Evolutionary conservation across 2,888 invertebrate species (phyloP), one percentile per base, ranked within the genome.

Genomic region (Ichneumon xanthorius): DNA sequence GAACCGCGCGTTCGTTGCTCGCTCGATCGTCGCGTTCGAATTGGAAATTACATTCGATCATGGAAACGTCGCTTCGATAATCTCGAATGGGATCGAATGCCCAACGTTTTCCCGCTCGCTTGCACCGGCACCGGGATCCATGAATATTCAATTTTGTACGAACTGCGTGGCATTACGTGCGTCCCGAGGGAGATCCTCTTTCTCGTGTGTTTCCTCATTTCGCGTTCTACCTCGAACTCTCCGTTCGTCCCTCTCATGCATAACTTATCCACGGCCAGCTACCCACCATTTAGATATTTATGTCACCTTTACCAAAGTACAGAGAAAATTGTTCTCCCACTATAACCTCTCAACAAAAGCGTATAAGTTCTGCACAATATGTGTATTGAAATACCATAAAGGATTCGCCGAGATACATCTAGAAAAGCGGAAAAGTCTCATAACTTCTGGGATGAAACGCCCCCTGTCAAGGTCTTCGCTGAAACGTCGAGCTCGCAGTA

Each of bases 21-120:
- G 45, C 70, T 45, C 58, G 72, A 26, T 63, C 72, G 65, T 50
- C 37, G 22, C 37, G 33, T 48, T 79, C 14, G 63, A 80, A 65
- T 75, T 79, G 70, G 63, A 75, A 80, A 83, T 73, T 68, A 70
- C 48, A 53, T 48, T 68, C 55, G 61, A 61, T 83, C 63, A 70
- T 30, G 40, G 50, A 80, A 75, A 48, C 48, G 70, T 73, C 33
- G 70, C 58, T 70, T 70, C 30, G 68, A 78, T 78, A 70, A 70
- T 78, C 70, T 78, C 70, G 61, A 68, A 70, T 19, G 14, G 45
- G 61, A 70, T n/a, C 11, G 14, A n/a, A 40, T 16, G n/a, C 40
- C 22, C 67, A 33, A 40, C 37, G 68, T 78, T 78, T 70, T 14
- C 78, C 30, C 22, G 48, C 45, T 30, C 48, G 78, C n/a, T 61